Conservation (phyloP, 2,113 vertebrate genomes). For the Ondatra zibethicus region DNA sequence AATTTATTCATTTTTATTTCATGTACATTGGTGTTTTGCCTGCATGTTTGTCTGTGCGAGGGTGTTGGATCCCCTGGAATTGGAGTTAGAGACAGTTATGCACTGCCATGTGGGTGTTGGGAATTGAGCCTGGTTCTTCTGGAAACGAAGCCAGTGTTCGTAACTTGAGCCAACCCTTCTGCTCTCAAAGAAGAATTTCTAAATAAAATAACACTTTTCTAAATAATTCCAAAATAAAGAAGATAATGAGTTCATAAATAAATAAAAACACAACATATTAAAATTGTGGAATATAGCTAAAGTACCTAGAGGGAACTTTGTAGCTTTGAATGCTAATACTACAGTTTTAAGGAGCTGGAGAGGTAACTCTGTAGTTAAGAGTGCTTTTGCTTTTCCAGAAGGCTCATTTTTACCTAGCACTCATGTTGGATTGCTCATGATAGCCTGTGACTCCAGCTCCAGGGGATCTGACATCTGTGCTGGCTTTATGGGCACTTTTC, state of each 20-base stretch:
- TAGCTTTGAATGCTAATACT: neutral
- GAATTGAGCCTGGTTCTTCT: neutral
- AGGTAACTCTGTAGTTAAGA: neutral
- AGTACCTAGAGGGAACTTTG: neutral
- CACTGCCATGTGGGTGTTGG: neutral
- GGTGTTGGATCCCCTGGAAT: neutral
- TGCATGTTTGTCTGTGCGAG: neutral
- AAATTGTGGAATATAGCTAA: neutral
- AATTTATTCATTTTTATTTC: neutral
- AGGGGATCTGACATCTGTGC: neutral
- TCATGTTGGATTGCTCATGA: neutral
- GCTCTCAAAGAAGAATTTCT: conserved; percentile 11
- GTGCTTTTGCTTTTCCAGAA: neutral
- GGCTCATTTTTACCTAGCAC: neutral
- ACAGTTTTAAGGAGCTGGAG: neutral
- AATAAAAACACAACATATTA: conserved; percentile 10
- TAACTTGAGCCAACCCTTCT: neutral
- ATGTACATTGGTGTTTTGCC: neutral
- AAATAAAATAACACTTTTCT: neutral
- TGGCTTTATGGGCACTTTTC: neutral
- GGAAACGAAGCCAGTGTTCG: neutral
- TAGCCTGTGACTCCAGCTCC: neutral
- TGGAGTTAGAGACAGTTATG: neutral
- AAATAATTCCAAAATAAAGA: conserved; percentile 37
- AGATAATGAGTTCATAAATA: neutral